Evolutionary conservation across 2,113 vertebrate genomes (phyloP).

Genomic region (Nothoprocta pentlandii): DNA sequence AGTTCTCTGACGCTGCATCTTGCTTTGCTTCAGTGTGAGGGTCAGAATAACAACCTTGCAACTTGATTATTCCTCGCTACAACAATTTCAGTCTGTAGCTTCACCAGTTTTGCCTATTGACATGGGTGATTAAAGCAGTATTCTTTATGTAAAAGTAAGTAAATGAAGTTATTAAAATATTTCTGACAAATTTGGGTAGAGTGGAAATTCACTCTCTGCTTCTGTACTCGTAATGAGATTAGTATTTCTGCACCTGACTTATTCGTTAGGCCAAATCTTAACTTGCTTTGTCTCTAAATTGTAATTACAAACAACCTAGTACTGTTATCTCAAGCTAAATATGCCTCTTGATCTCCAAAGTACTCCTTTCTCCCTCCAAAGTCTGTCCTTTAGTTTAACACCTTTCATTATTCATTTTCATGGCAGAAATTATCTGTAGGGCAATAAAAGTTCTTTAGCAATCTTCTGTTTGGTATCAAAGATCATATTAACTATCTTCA

Average conservation of each 20-base stretch:
- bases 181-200: neutral
- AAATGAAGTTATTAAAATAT: neutral
- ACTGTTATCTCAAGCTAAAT: neutral
- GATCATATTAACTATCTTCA: neutral
- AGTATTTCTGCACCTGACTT: neutral
- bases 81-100: neutral
- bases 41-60: neutral
- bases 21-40: neutral
- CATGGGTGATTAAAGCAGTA: neutral
- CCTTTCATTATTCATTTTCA: neutral
- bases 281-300: neutral
- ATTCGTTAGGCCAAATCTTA: neutral
- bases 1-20: fast-evolving
- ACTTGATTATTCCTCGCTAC: neutral
- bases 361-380: neutral
- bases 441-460: neutral
- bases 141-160: no score
- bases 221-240: neutral
- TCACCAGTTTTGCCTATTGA: neutral
- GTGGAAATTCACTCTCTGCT: neutral
- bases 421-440: neutral
- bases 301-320: neutral
- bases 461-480: neutral
- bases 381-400: neutral
- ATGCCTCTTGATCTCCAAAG: neutral